These are phyloP conservation scores for Brachyptera putata DNA, from an alignment of 2,888 invertebrate species.

Conservation along the genomic window DNA sequence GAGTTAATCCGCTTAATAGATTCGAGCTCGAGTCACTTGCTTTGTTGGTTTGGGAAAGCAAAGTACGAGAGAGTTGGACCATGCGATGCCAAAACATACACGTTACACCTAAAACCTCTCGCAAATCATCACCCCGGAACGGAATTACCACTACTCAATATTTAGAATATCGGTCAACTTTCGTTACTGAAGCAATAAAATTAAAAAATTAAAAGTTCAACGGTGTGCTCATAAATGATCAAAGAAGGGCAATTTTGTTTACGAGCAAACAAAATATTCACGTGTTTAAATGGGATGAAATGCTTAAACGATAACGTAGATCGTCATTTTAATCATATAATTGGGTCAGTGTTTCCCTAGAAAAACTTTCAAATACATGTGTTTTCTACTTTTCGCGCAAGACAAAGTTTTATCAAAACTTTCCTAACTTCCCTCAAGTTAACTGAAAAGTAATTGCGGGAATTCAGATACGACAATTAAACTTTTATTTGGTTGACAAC, in stretches of 20 bases:
- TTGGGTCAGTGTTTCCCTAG: neutral
- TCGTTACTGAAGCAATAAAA: neutral
- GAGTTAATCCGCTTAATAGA: slow-evolving; percentile 51
- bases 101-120: slow-evolving; percentile 17
- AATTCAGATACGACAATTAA: no score
- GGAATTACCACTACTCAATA: slow-evolving; percentile 6
- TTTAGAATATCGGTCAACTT: neutral
- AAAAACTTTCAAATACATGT: no score
- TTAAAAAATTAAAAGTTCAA: neutral
- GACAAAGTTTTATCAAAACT: no score
- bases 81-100: neutral
- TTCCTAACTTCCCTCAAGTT: no score
- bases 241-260: no score
- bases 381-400: no score
- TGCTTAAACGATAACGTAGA: no score
- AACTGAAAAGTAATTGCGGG: no score
- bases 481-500: no score
- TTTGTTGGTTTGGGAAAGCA: slow-evolving; percentile 28
- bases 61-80: slow-evolving; percentile 1
- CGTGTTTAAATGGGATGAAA: no score
- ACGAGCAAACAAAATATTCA: no score
- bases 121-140: slow-evolving; percentile 9
- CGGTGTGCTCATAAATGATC: no score
- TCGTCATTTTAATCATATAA: slow-evolving; percentile 2
- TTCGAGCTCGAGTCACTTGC: slow-evolving; percentile 46